phyloP scores from a whole-genome alignment of 2,888 invertebrate genomes.

The Corbicula japonica region DNA sequence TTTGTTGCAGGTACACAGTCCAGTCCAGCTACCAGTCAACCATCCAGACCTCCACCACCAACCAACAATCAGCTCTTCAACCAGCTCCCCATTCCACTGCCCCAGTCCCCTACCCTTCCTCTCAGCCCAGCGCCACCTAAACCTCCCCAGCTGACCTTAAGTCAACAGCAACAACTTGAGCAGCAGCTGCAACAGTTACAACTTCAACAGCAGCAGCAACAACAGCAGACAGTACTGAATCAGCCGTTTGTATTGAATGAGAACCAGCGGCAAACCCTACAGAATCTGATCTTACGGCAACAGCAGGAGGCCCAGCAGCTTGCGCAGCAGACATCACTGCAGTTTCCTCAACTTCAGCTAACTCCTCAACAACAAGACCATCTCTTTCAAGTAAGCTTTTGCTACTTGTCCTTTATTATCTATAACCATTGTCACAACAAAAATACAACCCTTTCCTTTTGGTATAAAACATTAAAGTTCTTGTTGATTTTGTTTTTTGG shows the following conservation, averaged over 20 bases:
- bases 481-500: too few species aligned
- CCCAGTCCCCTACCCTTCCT: conserved; percentile 11
- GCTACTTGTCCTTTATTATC: conserved; percentile 12
- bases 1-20: conserved; percentile 61
- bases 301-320: conserved; percentile 74
- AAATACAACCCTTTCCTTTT: too few species aligned
- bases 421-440: too few species aligned
- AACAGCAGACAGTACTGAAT: conserved; percentile 53
- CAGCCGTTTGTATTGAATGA: conserved; percentile 63
- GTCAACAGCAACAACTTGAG: conserved; percentile 87
- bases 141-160: conserved; percentile 54
- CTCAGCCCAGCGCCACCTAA: conserved; percentile 53
- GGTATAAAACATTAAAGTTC: too few species aligned
- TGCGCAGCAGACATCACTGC: conserved; percentile 71
- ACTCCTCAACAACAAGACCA: conserved; percentile 81
- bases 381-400: conserved; percentile 77
- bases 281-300: conserved; percentile 70
- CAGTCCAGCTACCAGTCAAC: conserved; percentile 50
- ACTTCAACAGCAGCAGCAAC: conserved; percentile 64
- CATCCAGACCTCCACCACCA: conserved; percentile 29
- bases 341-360: conserved; percentile 76
- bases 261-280: conserved; percentile 69
- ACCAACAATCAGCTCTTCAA: conserved; percentile 38
- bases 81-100: conserved; percentile 29
- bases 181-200: conserved; percentile 76